Percentiles rank a stretch among this genome's conserved stretches.
Evolutionary conservation across 35 echinoderm and acorn worm genomes (phyloP).

Genomic region (Diadema setosum): DNA sequence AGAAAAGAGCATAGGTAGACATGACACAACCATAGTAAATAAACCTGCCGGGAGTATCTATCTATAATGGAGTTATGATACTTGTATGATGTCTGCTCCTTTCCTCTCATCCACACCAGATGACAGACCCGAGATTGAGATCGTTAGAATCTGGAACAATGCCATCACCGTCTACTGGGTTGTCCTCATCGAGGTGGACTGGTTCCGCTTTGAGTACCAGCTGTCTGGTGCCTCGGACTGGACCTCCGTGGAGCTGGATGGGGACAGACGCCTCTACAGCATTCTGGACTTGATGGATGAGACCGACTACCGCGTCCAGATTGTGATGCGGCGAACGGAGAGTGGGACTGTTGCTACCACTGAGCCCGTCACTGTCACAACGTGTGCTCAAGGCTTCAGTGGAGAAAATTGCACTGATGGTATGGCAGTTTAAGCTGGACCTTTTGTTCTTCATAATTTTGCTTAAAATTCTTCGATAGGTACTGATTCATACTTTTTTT

Average conservation of each 20-base stretch:
- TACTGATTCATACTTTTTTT: too few species aligned
- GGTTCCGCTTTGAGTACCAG: conserved; percentile 68
- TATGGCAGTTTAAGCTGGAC: too few species aligned
- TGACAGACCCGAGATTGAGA: conserved; percentile 30
- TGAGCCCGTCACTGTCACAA: neutral
- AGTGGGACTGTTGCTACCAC: conserved; percentile 39
- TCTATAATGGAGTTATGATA: neutral
- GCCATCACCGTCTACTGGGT: conserved; percentile 81
- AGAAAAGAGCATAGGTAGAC: too few species aligned
- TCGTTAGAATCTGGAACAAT: conserved; percentile 74
- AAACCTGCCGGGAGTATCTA: too few species aligned
- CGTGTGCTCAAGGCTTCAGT: conserved; percentile 61
- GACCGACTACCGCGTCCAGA: conserved; percentile 46
- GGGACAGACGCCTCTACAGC: conserved; percentile 56
- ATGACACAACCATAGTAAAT: too few species aligned
- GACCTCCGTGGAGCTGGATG: conserved; percentile 30
- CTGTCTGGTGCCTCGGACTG: neutral
- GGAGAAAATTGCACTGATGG: conserved; percentile 65
- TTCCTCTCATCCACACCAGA: neutral
- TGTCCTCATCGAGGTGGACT: conserved; percentile 67
- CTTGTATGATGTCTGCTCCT: neutral
- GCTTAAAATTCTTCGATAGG: too few species aligned
- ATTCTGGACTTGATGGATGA: conserved; percentile 52
- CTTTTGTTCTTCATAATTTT: too few species aligned
- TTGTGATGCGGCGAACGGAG: conserved; percentile 54